Evolutionary conservation across 2,113 vertebrate genomes (phyloP).

Genomic region (Scartelaos histophorus): DNA sequence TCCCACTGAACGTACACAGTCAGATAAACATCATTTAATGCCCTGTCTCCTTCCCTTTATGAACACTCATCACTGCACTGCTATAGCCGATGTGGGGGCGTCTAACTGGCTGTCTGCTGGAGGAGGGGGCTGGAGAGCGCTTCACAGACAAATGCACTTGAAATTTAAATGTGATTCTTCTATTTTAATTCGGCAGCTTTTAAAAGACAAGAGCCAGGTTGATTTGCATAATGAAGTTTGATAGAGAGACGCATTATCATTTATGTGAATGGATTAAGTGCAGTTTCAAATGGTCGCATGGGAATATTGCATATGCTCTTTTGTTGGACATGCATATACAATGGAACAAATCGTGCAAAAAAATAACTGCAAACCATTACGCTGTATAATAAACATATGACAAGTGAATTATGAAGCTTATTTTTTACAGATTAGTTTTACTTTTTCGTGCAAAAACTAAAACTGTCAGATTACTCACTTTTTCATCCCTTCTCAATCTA

Average conservation of each 20-base stretch:
- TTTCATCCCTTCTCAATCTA: too few relatives aligned
- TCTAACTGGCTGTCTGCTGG: conserved; percentile 57
- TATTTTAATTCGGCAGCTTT: conserved; percentile 32
- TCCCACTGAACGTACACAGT: conserved; percentile 23
- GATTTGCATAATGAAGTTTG: conserved; percentile 53
- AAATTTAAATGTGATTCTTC: conserved; percentile 57
- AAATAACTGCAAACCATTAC: too few relatives aligned
- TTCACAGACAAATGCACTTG: conserved; percentile 68
- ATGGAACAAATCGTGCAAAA: background rate
- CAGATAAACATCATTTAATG: conserved; percentile 68
- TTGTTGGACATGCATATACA: background rate
- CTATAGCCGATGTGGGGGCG: conserved; percentile 67
- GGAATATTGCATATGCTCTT: background rate
- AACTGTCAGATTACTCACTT: too few relatives aligned
- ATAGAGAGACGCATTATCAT: conserved; percentile 43
- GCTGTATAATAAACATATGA: background rate
- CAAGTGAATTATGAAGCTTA: background rate
- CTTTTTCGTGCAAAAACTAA: background rate
- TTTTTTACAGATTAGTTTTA: background rate
- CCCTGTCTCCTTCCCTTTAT: conserved; percentile 61
- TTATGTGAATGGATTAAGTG: conserved; percentile 56
- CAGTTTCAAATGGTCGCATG: conserved; percentile 28
- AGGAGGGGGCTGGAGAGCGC: conserved; percentile 67
- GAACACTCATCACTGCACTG: conserved; percentile 61
- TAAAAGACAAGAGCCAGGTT: conserved; percentile 54